Evolutionary conservation across 1,140 invertebrate genomes (phyloP).

Genomic region (Bursaphelenchus mucronatus): DNA sequence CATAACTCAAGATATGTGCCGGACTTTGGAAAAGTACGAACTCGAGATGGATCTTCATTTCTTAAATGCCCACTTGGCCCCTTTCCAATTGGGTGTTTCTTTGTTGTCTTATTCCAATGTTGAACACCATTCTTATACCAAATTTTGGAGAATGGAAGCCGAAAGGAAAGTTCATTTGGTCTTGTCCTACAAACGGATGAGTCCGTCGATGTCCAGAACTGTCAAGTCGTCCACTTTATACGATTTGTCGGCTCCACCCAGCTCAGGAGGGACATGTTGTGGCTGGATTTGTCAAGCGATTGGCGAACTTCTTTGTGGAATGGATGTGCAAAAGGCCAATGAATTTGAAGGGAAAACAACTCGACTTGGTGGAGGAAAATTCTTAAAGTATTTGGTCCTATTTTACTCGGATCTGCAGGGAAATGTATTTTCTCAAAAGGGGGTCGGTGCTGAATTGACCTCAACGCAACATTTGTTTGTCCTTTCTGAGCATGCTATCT

Average conservation of each 20-base stretch:
- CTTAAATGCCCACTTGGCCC: too few species aligned
- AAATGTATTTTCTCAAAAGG: slow-evolving; percentile 13
- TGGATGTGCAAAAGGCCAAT: slow-evolving; percentile 11
- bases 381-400: slow-evolving; percentile 26
- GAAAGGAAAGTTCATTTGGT: too few species aligned
- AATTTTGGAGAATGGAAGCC: too few species aligned
- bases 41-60: too few species aligned
- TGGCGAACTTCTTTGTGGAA: background rate
- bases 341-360: slow-evolving; percentile 1
- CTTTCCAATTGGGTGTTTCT: too few species aligned
- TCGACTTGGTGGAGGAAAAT: slow-evolving; percentile 10
- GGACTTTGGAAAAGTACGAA: too few species aligned
- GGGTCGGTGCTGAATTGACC: background rate
- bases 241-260: background rate
- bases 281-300: background rate
- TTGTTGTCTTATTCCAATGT: too few species aligned
- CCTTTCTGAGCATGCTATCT: slow-evolving; percentile 12
- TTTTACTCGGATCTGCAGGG: slow-evolving; percentile 33
- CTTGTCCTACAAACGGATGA: too few species aligned
- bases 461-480: background rate
- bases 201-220: background rate
- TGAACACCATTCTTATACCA: too few species aligned
- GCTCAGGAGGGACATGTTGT: slow-evolving; percentile 1
- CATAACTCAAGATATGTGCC: too few species aligned
- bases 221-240: slow-evolving; percentile 11